phyloP scores from a whole-genome alignment of 2,888 invertebrate genomes.

The Torymus texanus region DNA sequence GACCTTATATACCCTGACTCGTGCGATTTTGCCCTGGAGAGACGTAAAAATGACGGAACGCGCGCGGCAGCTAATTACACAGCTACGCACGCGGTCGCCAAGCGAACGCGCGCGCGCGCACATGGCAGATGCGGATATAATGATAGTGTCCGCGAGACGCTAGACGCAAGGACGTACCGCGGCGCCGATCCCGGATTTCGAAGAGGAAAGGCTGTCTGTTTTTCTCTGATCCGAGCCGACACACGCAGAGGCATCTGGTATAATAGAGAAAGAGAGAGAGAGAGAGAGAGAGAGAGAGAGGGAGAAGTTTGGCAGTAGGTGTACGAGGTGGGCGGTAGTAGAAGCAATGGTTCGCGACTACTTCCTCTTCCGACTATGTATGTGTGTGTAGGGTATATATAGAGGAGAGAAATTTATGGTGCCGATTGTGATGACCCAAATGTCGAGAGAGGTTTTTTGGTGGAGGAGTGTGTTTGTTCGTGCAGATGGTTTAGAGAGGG shows the following conservation, averaged over 20 bases:
- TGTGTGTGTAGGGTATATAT: neutral
- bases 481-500: too few relatives aligned
- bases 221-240: constrained; percentile 50
- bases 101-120: too few relatives aligned
- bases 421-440: constrained; percentile 10
- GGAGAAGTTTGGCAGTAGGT: too few relatives aligned
- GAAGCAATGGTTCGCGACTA: neutral
- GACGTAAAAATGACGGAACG: constrained; percentile 68
- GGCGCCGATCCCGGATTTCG: constrained; percentile 60
- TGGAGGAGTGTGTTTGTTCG: too few relatives aligned
- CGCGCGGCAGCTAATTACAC: constrained; percentile 65
- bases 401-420: constrained; percentile 45
- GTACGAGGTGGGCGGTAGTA: too few relatives aligned
- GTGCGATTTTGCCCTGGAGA: constrained; percentile 54
- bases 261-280: too few relatives aligned
- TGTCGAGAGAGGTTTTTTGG: neutral
- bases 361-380: constrained; percentile 53
- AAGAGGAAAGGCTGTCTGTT: constrained; percentile 22
- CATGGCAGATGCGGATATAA: constrained; percentile 71
- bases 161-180: constrained; percentile 50
- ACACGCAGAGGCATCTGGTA: neutral
- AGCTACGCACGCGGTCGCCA: constrained; percentile 53
- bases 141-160: constrained; percentile 62
- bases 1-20: constrained; percentile 39
- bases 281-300: too few relatives aligned